Evolutionary conservation across 2,797 vertebrate species (phyloP), one percentile per base, ranked within the genome.

Genomic region (Lophius americanus): DNA sequence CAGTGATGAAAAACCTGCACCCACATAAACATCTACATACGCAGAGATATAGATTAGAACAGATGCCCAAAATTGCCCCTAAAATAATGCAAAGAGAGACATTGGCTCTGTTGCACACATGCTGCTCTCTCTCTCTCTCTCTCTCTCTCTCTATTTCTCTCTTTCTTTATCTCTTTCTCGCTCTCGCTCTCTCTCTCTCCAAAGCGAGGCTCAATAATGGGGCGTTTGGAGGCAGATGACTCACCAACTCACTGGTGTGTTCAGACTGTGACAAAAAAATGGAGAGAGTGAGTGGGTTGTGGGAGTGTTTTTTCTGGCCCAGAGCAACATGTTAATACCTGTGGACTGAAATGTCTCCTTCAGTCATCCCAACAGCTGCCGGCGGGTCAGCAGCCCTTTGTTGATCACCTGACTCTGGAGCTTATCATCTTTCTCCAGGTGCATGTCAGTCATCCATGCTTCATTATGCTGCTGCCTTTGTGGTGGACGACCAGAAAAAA

Each of bases 341-440:
- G 47, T 64, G 61, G 36, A 51, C 60, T 60, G 74, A 77, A 71
- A 70, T 65, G 76, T 64, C 75, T 69, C 60, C 48, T 60, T 12
- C 75, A 62, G 52, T 64, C 62, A 36, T 63, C 51, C 46, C 48
- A 58, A 11, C 47, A 53, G n/a, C 65, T 59, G 63, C 47, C 60
- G 47, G 76, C 78, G 47, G 61, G 73, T 81, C 76, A 67, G 77
- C 51, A 38, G 76, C 64, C 63, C 78, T 78, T 75, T 83, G 84
- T 76, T 70, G 53, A 68, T 75, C 68, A 51, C 66, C 62, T 65
- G 83, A 87, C 70, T 85, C 61, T 46, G 60, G 73, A 52, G 72
- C 86, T 88, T 88, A 88, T 90, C 85, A 8, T 64, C 67, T n/a
- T 65, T 51, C 66, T 83, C 78, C 84, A 87, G 88, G 85, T 88